phyloP scores from a whole-genome alignment of 2,113 vertebrate species.

The Poecilia latipinna region DNA sequence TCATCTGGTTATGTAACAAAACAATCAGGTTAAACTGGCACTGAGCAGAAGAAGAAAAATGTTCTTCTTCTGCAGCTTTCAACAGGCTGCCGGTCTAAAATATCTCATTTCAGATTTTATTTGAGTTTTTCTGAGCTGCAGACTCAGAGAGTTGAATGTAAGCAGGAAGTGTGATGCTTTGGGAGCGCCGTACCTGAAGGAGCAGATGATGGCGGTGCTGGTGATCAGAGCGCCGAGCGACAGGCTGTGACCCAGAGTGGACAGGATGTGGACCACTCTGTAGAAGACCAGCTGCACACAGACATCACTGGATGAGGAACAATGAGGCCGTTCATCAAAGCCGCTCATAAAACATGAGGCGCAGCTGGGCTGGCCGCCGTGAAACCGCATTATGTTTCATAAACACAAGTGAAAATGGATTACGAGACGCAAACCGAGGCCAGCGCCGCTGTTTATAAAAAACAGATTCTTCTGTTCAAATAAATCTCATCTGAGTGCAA shows the following conservation, averaged over 20 bases:
- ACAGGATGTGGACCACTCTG: constrained; percentile 88
- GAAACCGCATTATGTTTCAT: not conserved
- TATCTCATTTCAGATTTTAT: too few relatives aligned
- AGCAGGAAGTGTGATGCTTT: too few relatives aligned
- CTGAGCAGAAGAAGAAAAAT: not conserved
- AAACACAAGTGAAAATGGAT: not conserved
- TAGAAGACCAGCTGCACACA: constrained; percentile 86
- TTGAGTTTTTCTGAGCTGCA: not conserved
- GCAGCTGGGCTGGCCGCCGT: constrained; percentile 6
- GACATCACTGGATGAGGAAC: not conserved
- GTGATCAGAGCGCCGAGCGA: constrained; percentile 92
- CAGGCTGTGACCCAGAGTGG: constrained; percentile 94
- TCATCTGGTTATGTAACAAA: not conserved
- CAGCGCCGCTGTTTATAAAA: not conserved
- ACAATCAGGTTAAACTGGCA: not conserved
- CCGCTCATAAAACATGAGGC: not conserved
- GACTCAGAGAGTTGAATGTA: not conserved
- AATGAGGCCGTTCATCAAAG: not conserved
- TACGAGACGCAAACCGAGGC: not conserved
- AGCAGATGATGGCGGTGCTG: constrained; percentile 90
- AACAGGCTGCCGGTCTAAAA: too few relatives aligned
- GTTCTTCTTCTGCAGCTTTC: too few relatives aligned
- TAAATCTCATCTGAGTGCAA: not conserved
- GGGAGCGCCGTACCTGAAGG: constrained; percentile 84
- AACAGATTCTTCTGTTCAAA: fast-evolving